Base-by-base conservation (phyloP, 2,888 invertebrate species). In the Nephrotoma guestfalica region DNA sequence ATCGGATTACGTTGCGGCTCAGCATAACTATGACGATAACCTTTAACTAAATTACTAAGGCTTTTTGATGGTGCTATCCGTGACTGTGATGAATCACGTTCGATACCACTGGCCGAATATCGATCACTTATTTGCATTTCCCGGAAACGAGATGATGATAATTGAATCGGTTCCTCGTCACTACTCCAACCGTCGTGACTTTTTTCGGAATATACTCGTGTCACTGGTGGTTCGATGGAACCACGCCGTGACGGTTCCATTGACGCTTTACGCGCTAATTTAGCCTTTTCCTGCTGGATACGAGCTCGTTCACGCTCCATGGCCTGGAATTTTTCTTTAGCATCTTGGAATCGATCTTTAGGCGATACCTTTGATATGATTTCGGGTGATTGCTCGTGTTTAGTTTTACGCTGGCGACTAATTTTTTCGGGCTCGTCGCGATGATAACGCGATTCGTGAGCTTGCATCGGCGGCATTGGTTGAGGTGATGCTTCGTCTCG, bases 271-370 rank as follows among this genome's bases (percentile, higher is more conserved):
- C 13, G 86, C 15, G 7, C 43, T 86, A 84, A 18, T n/a, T 41
- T 83, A 43, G 83, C 15, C 15, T 86, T 84, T 45, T 84, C 13
- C 9, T 71, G 71, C 15, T 51, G 42, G 41, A 83, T 41, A 43
- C 90, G 89, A 11, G 94, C 92, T 87, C 94, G 92, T 89, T 95
- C 95, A 87, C 95, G 93, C 90, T 97, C 97, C 91, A 97, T 93
- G 88, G 95, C 94, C 90, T 95, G 93, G 90, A 97, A 97, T 91
- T 96, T 96, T 89, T 97, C 96, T 91, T 96, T 96, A 85, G 97
- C 96, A 89, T 96, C 96, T 89, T 96, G 95, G 91, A 97, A 96
- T 87, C 96, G 93, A 89, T 96, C 96, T 88, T 95, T 94, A 0
- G 96, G 96, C 1, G 95, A 94, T n/a, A 91, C 89, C 85, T 88